A percentile compares a stretch with the other conserved stretches of the same genome.
phyloP scores from a whole-genome alignment of 1,140 invertebrate species.

The Rhopalosiphum maidis region DNA sequence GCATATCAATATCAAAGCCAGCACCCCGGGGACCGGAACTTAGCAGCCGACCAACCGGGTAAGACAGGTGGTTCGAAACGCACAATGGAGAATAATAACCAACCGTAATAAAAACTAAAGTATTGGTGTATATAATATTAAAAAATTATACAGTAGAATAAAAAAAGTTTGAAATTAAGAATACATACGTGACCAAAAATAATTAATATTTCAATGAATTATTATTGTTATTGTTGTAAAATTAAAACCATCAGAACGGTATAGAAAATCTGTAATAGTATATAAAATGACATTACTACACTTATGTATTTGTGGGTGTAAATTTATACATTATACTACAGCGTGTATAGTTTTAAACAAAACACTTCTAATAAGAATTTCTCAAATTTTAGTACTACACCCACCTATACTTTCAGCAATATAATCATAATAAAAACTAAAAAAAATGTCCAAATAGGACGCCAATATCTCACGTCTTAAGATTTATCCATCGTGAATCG shows the following conservation, averaged over 20 bases:
- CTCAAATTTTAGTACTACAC: too few species aligned
- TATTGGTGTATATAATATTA: not conserved
- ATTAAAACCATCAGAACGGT: not conserved
- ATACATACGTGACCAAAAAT: not conserved
- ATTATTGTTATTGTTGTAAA: not conserved
- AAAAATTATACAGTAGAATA: not conserved
- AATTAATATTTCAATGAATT: not conserved
- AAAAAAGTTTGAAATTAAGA: not conserved
- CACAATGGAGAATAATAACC: slow-evolving; percentile 21
- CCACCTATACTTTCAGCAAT: too few species aligned
- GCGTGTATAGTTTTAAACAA: too few species aligned
- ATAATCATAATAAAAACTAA: too few species aligned
- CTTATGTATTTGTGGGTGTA: too few species aligned
- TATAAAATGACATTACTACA: not conserved
- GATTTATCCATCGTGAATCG: too few species aligned
- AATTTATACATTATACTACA: too few species aligned
- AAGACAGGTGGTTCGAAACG: slow-evolving; percentile 31
- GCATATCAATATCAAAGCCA: not conserved
- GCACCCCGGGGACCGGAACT: slow-evolving; percentile 39
- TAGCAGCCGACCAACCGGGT: slow-evolving; percentile 30
- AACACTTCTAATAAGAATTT: too few species aligned
- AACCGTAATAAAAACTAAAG: not conserved
- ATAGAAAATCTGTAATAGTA: not conserved
- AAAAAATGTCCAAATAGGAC: too few species aligned
- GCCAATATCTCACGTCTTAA: too few species aligned